Percentiles rank a stretch among this genome's conserved stretches.
phyloP scores from a whole-genome alignment of 2,113 vertebrate species.

The Lycocorax pyrrhopterus region DNA sequence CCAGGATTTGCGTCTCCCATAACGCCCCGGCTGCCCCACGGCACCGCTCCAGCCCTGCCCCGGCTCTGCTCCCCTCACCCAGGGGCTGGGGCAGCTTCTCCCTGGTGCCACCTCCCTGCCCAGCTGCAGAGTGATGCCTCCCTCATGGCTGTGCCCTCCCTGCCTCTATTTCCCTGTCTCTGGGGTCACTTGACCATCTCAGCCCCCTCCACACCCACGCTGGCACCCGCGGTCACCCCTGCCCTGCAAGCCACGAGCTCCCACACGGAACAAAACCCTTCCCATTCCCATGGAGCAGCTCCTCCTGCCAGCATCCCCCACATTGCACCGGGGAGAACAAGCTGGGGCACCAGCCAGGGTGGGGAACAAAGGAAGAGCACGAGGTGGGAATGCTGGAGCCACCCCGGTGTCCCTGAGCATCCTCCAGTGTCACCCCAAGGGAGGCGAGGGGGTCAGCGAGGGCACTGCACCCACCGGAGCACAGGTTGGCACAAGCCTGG shows the following conservation, averaged over 20 bases:
- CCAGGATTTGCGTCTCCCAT: accelerated
- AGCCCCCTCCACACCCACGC: background rate
- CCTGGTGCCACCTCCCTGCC: background rate
- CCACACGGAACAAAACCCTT: background rate
- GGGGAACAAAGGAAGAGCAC: accelerated
- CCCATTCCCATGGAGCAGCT: background rate
- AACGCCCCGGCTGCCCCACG: background rate
- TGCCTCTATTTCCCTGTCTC: background rate
- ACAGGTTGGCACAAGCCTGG: background rate
- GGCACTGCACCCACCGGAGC: accelerated
- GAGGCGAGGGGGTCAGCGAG: background rate
- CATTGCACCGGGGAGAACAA: accelerated
- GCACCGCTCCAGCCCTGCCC: accelerated
- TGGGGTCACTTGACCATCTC: background rate
- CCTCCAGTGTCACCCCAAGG: accelerated
- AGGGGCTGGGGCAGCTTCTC: background rate
- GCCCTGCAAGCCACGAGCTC: background rate
- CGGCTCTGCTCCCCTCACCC: background rate
- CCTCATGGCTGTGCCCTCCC: background rate
- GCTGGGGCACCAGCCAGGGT: background rate
- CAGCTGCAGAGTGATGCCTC: background rate
- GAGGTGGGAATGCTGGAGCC: background rate
- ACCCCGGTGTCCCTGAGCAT: background rate
- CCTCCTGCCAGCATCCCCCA: background rate
- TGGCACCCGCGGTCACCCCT: background rate